Evolutionary conservation across 2,113 vertebrate species (phyloP).

Genomic region (Saimiri boliviensis): DNA sequence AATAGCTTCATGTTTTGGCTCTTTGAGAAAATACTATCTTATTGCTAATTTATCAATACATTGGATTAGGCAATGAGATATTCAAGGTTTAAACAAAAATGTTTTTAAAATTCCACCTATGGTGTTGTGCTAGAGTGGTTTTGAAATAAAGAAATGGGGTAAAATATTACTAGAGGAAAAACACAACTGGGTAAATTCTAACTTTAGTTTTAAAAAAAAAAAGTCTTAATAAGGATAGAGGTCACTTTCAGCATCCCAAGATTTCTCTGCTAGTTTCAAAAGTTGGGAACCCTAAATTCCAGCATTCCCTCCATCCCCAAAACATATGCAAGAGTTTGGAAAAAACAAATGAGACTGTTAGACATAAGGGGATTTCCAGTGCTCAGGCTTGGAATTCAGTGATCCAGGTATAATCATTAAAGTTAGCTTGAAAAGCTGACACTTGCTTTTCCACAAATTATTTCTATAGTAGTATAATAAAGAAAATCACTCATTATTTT

Average conservation of each 20-base stretch:
- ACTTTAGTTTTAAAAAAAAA: neutral
- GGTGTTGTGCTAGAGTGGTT: neutral
- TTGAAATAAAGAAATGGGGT: neutral
- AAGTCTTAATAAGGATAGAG: neutral
- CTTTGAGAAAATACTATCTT: neutral
- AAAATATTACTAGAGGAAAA: constrained; percentile 14
- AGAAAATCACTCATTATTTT: constrained; percentile 48
- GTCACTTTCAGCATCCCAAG: neutral
- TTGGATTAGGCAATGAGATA: neutral
- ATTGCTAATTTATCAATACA: neutral
- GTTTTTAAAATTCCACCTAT: neutral
- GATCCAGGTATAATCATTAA: neutral
- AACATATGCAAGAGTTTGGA: neutral
- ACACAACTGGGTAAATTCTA: neutral
- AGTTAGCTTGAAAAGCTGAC: constrained; percentile 26
- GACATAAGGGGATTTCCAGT: neutral
- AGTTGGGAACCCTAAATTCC: neutral
- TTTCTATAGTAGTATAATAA: constrained; percentile 5
- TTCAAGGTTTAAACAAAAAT: neutral
- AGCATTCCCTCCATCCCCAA: neutral
- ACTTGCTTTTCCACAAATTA: constrained; percentile 2
- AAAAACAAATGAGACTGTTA: neutral
- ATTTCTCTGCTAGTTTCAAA: neutral
- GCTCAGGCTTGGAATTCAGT: neutral
- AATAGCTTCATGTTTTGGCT: neutral